A percentile compares a stretch with the other conserved stretches of the same genome.
phyloP scores from a whole-genome alignment of 2,888 invertebrate genomes.

The Druceiella hillmani region DNA sequence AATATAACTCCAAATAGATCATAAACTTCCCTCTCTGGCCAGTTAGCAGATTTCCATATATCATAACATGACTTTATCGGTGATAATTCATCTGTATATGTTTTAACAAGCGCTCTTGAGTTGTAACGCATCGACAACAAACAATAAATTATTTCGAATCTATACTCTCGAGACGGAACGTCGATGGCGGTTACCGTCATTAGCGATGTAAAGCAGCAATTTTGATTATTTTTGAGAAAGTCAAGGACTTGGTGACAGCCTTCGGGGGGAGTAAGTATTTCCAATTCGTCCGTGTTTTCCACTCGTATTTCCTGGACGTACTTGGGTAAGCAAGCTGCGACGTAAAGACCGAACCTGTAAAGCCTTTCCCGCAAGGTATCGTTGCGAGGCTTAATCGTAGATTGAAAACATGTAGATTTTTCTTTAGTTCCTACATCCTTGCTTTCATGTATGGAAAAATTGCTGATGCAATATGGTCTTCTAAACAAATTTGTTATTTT shows the following conservation, averaged over 20 bases:
- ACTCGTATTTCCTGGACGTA: conserved; percentile 41
- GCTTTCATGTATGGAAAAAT: no score
- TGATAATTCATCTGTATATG: conserved; percentile 43
- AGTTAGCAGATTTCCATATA: conserved; percentile 32
- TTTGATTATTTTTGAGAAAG: conserved; percentile 38
- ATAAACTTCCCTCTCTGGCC: conserved; percentile 40
- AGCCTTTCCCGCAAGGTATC: conserved; percentile 34
- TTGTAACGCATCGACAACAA: conserved; percentile 35
- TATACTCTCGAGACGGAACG: conserved; percentile 36
- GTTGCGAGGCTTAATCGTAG: conserved; percentile 36
- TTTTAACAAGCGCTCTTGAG: conserved; percentile 34
- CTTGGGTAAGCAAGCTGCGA: conserved; percentile 41
- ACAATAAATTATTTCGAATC: conserved; percentile 40
- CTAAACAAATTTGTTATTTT: no score
- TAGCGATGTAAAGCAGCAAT: conserved; percentile 38
- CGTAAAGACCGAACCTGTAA: conserved; percentile 43
- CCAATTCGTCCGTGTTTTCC: conserved; percentile 39
- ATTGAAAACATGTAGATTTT: no score
- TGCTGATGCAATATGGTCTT: no score
- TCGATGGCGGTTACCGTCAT: conserved; percentile 37
- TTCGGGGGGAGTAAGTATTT: conserved; percentile 38
- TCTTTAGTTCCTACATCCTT: no score
- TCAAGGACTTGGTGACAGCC: conserved; percentile 35
- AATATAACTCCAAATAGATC: conserved; percentile 44
- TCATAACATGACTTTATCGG: conserved; percentile 35